Evolutionary conservation across 2,888 invertebrate genomes (phyloP).

Genomic region (Ctenicera cuprea): DNA sequence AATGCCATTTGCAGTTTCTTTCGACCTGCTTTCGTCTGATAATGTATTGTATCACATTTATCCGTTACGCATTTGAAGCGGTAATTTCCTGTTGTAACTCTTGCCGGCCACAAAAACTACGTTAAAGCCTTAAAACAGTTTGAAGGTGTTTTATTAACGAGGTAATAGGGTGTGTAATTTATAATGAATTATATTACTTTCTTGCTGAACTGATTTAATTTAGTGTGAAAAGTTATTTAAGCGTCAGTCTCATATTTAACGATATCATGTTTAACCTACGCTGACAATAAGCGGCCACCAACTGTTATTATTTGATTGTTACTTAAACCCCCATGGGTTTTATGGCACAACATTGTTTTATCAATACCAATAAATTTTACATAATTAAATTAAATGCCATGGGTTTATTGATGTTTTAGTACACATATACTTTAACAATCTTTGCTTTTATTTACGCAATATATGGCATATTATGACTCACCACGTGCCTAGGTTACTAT

Average conservation of each 20-base stretch:
- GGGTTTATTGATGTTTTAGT: too few relatives aligned
- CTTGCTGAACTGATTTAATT: not conserved
- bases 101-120: constrained; percentile 13
- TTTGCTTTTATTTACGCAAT: too few relatives aligned
- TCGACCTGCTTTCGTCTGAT: constrained; percentile 58
- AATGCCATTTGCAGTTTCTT: constrained; percentile 60
- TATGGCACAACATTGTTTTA: too few relatives aligned
- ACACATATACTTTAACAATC: too few relatives aligned
- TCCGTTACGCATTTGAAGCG: constrained; percentile 46
- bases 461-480: too few relatives aligned
- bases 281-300: too few relatives aligned
- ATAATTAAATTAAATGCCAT: too few relatives aligned
- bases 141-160: constrained; percentile 22
- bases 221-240: not conserved
- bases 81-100: constrained; percentile 45
- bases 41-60: constrained; percentile 60
- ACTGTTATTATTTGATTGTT: too few relatives aligned
- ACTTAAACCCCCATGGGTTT: too few relatives aligned
- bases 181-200: constrained; percentile 9
- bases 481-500: too few relatives aligned
- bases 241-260: not conserved
- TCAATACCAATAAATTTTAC: too few relatives aligned
- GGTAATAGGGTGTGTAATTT: constrained; percentile 17
- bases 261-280: not conserved
- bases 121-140: constrained; percentile 12